Conservation (phyloP, 2,888 invertebrate species). For the Noctua janthe region DNA sequence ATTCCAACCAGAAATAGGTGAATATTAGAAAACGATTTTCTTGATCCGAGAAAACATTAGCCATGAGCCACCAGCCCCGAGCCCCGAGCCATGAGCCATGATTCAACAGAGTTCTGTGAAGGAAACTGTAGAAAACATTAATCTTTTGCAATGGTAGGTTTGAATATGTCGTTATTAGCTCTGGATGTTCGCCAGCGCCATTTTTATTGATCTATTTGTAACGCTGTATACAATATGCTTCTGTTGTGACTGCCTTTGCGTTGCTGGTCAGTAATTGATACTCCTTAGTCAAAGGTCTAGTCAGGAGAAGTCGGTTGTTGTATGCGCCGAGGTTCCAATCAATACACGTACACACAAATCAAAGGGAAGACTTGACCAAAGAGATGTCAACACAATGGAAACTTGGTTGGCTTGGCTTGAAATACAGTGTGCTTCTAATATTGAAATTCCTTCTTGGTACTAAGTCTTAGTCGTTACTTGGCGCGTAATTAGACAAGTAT, state of each 20-base stretch:
- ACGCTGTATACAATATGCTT: neutral
- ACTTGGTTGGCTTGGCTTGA: neutral
- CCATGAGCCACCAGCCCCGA: conserved; percentile 37
- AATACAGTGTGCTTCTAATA: neutral
- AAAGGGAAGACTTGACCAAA: neutral
- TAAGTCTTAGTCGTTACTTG: neutral
- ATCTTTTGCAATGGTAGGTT: conserved; percentile 71
- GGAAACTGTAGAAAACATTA: conserved; percentile 66
- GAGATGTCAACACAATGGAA: neutral
- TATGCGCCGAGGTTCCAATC: neutral
- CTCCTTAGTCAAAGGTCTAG: neutral
- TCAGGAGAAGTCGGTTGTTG: neutral
- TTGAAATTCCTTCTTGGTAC: too few species aligned
- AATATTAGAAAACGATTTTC: conserved; percentile 65
- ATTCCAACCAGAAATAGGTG: conserved; percentile 44
- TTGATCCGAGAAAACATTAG: conserved; percentile 59
- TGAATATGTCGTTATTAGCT: conserved; percentile 75
- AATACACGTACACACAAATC: neutral
- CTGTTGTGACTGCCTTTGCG: conserved; percentile 10
- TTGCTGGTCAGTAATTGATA: conserved; percentile 10
- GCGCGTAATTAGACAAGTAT: neutral
- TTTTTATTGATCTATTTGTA: conserved; percentile 63
- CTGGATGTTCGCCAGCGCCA: conserved; percentile 71
- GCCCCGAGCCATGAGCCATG: conserved; percentile 43
- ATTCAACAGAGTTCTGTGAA: conserved; percentile 51